Evolutionary conservation across 2,888 invertebrate genomes (phyloP).

Genomic region (Nebria salina): DNA sequence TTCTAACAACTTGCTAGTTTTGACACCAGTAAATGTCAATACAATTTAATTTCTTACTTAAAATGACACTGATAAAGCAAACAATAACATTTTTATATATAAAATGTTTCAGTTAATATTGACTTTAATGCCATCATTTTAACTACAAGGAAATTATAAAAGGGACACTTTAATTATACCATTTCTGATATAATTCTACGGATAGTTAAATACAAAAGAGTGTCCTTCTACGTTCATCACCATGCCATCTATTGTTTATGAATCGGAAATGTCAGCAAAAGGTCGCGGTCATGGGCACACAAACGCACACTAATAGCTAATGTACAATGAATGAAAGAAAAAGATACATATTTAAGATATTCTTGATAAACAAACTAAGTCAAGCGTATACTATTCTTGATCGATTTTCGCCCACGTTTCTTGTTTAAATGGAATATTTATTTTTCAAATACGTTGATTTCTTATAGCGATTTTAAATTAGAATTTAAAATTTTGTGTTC

Average conservation of each 20-base stretch:
- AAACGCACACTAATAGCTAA: background rate
- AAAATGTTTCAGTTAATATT: no score
- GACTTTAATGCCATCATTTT: no score
- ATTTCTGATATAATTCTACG: constrained; percentile 21
- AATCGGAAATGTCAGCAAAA: constrained; percentile 24
- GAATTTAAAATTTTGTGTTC: no score
- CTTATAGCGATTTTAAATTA: background rate
- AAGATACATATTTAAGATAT: constrained; percentile 7
- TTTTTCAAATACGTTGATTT: background rate
- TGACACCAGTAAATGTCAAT: background rate
- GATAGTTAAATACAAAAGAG: constrained; percentile 22
- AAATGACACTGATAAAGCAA: no score
- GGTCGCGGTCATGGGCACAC: constrained; percentile 24
- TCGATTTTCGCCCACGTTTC: background rate
- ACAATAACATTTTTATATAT: no score
- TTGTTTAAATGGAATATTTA: background rate
- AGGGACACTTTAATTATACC: background rate
- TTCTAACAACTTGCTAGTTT: background rate
- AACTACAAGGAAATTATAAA: no score
- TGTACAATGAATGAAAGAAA: background rate
- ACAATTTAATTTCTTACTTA: background rate
- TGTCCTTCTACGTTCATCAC: constrained; percentile 16
- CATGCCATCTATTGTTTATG: constrained; percentile 15
- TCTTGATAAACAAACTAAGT: background rate
- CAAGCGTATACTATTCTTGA: background rate